A percentile compares a stretch with the other conserved stretches of the same genome.
Evolutionary conservation across 2,113 vertebrate species (phyloP).

Genomic region (Patagioenas fasciata): DNA sequence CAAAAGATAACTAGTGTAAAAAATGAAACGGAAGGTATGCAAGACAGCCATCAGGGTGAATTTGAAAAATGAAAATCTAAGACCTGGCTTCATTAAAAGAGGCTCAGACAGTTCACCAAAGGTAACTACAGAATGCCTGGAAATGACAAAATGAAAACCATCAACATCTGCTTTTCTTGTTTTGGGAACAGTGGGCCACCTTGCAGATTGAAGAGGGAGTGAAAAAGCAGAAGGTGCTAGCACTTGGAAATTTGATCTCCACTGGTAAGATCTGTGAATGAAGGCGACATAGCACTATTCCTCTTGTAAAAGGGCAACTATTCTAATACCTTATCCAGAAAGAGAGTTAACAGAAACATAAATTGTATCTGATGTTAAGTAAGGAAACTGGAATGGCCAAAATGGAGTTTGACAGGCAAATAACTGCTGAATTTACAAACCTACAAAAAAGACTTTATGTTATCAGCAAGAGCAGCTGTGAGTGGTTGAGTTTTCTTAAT

Average conservation of each 20-base stretch:
- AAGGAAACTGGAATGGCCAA: not conserved
- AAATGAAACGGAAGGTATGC: accelerated
- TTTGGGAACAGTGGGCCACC: conserved; percentile 86
- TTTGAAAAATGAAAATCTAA: not conserved
- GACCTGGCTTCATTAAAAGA: not conserved
- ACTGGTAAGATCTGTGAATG: conserved; percentile 77
- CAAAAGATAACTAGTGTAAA: not conserved
- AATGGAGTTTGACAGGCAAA: not conserved
- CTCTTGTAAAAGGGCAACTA: not conserved
- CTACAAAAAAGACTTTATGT: not conserved
- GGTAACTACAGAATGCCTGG: not conserved
- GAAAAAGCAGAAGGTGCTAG: conserved; percentile 69
- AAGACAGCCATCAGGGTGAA: not conserved
- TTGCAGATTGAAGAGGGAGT: conserved; percentile 85
- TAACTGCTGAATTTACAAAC: not conserved
- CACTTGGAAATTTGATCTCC: conserved; percentile 73
- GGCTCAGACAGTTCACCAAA: not conserved
- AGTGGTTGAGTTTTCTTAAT: not conserved
- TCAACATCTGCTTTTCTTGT: conserved; percentile 41
- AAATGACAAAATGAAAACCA: not conserved
- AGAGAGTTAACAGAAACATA: not conserved
- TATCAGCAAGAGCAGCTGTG: not conserved
- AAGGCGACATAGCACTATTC: not conserved
- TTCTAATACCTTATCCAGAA: not conserved
- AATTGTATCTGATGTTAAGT: not conserved